Conservation (phyloP, 2,888 invertebrate species). For the Pammene aurita region DNA sequence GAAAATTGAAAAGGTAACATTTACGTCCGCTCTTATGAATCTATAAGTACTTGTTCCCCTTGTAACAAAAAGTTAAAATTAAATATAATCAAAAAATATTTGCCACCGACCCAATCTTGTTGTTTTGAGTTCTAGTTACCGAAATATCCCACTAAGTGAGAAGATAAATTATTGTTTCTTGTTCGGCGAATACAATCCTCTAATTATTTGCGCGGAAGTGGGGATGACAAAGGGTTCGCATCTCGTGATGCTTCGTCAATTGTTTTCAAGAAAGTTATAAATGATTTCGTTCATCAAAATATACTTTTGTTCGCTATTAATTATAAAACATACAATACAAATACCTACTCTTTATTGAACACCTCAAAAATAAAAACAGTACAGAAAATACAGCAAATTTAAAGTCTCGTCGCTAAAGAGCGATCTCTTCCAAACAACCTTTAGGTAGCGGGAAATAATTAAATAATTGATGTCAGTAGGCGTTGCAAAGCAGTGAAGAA, state of each 20-base stretch:
- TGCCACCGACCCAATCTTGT: neutral
- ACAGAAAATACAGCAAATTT: too few relatives aligned
- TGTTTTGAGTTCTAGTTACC: neutral
- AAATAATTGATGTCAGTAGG: too few relatives aligned
- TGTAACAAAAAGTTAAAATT: neutral
- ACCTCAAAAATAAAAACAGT: too few relatives aligned
- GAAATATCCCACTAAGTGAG: constrained; percentile 14
- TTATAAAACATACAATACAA: too few relatives aligned
- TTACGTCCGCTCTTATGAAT: too few relatives aligned
- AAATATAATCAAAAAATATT: neutral
- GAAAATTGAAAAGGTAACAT: too few relatives aligned
- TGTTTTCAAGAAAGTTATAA: constrained; percentile 13
- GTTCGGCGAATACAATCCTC: constrained; percentile 13
- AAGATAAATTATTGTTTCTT: constrained; percentile 31
- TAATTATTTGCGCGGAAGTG: constrained; percentile 23
- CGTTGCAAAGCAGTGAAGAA: too few relatives aligned
- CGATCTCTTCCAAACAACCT: too few relatives aligned
- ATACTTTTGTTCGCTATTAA: constrained; percentile 10
- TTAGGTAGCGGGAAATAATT: too few relatives aligned
- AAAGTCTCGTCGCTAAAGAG: too few relatives aligned
- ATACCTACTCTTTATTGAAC: too few relatives aligned
- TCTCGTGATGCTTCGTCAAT: constrained; percentile 20
- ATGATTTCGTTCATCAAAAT: neutral
- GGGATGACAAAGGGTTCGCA: constrained; percentile 22
- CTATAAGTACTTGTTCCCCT: too few relatives aligned